Evolutionary conservation across 2,113 vertebrate genomes (phyloP), one percentile per base, ranked within the genome.

Genomic region (Macquaria ambigua): DNA sequence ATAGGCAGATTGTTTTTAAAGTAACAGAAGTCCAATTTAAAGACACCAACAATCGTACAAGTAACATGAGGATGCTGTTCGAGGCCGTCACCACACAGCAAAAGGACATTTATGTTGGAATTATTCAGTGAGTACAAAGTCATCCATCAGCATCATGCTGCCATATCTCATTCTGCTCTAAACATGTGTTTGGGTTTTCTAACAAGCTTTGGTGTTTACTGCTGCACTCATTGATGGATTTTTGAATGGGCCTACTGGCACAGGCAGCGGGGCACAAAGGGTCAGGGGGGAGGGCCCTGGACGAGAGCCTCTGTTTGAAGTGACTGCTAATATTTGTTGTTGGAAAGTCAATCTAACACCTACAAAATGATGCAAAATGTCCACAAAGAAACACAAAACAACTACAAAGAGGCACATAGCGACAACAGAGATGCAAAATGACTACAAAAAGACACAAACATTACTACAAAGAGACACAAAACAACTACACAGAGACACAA

Each of bases 1-100:
- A 96, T 0, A 91, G 90, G 2, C 0, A 14, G 81, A 96, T 98
- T 21, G 3, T 1, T 0, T 99, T 99, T 92, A 61, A 92, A 81
- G 95, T 99, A 1, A 0, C 61, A 15, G 15, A 1, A 0, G 93
- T 96, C 52, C 16, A 94, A 31, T 96, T 98, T n/a, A 2, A 94
- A 63, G 3, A 94, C 34, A 87, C 55, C 14, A 81, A 66, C 0
- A 94, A 94, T 11, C 0, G 0, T 1, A 85, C 1, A 0, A 58
- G 0, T 8, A 0, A 14, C 23, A 82, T 88, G 0, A 67, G 52
- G 48, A 59, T 55, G 5, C 70, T 96, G 89, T 98, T 99, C 87
- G 80, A 43, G 5, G 90, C 95, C 25, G 43, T 58, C 9, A 93
- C 89, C 28, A 92, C 86, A 0, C 90, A 90, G 73, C 84, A 94